Conservation (phyloP, 2,888 invertebrate species). For the Dromius quadrimaculatus region DNA sequence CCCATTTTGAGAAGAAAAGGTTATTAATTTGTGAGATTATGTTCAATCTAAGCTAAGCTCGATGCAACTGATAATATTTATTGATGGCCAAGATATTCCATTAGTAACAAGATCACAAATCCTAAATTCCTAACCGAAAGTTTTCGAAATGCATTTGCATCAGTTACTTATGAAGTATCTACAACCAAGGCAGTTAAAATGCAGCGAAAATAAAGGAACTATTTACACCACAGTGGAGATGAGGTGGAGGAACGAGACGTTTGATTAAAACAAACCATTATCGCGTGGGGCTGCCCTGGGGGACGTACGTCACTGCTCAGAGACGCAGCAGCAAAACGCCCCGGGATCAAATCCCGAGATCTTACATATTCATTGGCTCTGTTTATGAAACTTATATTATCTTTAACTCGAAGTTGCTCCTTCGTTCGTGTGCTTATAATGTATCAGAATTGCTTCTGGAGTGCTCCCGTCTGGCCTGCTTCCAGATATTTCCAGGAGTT, state of each 20-base stretch:
- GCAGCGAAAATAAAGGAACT: conserved; percentile 19
- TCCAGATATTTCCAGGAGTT: conserved; percentile 4
- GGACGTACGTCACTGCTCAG: conserved; percentile 27
- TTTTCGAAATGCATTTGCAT: too few relatives aligned
- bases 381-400: conserved; percentile 66
- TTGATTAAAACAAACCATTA: conserved; percentile 45
- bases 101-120: too few relatives aligned
- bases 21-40: too few relatives aligned
- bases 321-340: conserved; percentile 5
- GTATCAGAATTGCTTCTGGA: conserved; percentile 43
- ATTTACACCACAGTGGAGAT: not conserved
- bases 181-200: not conserved
- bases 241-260: not conserved
- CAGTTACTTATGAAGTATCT: conserved; percentile 19
- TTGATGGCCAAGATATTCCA: too few relatives aligned
- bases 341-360: conserved; percentile 45
- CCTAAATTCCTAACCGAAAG: too few relatives aligned
- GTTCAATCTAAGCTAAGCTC: too few relatives aligned
- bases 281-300: conserved; percentile 31
- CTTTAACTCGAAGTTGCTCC: conserved; percentile 64
- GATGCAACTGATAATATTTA: too few relatives aligned
- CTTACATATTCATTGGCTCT: conserved; percentile 64
- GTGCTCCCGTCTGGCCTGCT: conserved; percentile 5
- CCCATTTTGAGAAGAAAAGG: too few relatives aligned
- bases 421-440: conserved; percentile 55